Evolutionary conservation across 2,888 invertebrate species (phyloP).

Genomic region (Eupelmus urozonus): DNA sequence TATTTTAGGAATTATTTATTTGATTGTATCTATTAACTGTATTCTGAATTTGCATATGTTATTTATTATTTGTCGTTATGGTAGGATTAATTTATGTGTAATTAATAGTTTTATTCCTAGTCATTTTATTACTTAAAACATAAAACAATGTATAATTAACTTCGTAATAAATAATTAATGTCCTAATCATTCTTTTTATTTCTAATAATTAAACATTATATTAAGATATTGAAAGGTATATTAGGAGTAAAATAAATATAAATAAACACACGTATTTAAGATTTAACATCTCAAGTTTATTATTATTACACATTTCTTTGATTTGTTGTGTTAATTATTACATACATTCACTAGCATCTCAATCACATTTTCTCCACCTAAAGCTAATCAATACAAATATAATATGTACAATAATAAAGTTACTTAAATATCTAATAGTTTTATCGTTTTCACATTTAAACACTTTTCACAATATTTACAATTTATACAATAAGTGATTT

Average conservation of each 20-base stretch:
- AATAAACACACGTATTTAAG: neutral
- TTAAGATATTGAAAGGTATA: too few species aligned
- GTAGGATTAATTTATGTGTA: too few species aligned
- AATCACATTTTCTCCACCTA: conserved; percentile 73
- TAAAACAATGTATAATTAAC: too few species aligned
- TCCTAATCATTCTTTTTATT: too few species aligned
- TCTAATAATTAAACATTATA: too few species aligned
- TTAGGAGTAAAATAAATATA: neutral
- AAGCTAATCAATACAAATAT: conserved; percentile 65
- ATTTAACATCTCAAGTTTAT: conserved; percentile 40
- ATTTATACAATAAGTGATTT: conserved; percentile 56
- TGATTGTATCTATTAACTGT: too few species aligned
- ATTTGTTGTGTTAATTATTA: conserved; percentile 46
- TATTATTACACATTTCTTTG: conserved; percentile 55
- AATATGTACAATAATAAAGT: conserved; percentile 71
- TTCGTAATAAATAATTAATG: too few species aligned
- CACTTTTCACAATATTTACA: conserved; percentile 70
- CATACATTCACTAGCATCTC: conserved; percentile 73
- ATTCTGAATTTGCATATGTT: too few species aligned
- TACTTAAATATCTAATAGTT: conserved; percentile 62
- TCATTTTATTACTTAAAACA: too few species aligned
- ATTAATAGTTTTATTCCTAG: too few species aligned
- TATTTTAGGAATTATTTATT: too few species aligned
- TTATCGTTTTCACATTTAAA: conserved; percentile 55
- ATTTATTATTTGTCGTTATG: too few species aligned